Evolutionary conservation across 2,797 vertebrate species (phyloP).

Genomic region (Choloepus didactylus): DNA sequence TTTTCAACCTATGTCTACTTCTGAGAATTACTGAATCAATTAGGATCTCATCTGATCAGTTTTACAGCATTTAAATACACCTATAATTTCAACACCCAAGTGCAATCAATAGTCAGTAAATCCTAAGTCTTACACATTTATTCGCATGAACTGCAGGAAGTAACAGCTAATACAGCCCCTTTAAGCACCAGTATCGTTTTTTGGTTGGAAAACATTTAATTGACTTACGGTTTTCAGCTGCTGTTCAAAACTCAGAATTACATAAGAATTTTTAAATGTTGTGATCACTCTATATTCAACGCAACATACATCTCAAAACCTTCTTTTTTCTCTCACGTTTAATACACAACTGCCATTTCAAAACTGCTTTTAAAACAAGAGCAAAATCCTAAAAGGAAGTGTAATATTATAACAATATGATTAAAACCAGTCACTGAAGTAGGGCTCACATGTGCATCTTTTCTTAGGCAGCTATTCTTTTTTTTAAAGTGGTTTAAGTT

Average conservation of each 20-base stretch:
- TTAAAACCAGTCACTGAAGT: background rate
- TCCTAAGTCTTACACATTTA: background rate
- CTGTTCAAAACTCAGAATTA: constrained; percentile 40
- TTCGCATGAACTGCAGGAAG: background rate
- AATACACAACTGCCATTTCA: background rate
- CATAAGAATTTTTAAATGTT: background rate
- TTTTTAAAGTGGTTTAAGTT: background rate
- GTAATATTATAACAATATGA: background rate
- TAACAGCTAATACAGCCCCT: background rate
- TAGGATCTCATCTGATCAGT: background rate
- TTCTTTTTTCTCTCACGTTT: background rate
- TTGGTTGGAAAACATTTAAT: background rate
- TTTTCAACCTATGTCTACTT: background rate
- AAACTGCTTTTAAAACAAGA: background rate
- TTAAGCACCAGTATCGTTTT: background rate
- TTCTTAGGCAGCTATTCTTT: background rate
- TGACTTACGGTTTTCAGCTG: background rate
- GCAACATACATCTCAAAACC: background rate
- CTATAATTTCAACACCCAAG: background rate
- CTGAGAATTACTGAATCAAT: background rate
- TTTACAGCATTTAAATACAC: background rate
- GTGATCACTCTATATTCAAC: background rate
- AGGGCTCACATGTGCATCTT: background rate
- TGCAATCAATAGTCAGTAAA: background rate
- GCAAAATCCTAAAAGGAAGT: background rate